Base-by-base conservation (phyloP, 2,888 invertebrate species). In the Drosophila buzzatii region DNA sequence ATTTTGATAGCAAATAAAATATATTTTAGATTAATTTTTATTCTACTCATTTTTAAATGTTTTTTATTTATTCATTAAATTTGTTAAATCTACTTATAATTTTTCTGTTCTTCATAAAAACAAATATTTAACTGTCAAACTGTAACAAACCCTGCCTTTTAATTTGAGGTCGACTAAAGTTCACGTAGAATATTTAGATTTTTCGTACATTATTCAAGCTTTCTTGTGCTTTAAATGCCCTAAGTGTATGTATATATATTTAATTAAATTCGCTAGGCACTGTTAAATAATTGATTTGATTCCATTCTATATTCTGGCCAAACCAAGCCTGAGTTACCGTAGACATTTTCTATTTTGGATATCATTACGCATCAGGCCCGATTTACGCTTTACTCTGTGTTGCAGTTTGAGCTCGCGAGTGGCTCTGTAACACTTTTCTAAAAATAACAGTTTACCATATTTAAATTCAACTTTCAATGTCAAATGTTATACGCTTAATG, bases 401-500 rank as follows among this genome's bases (percentile, higher is more conserved):
- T 68, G 41, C 58, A 58, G 20, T 39, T 18, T 39, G 37, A 3
- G 27, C 37, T 31, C 39, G 53, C 45, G 33, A 14, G 39, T 1
- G 14, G 42, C 41, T 6, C 52, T 42, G 37, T 18, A 31, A 33
- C 39, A 56, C 56, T 51, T 63, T 31, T 33, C 82, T 75, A 81
- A 84, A 77, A 77, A 86, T 83, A 83, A 39, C 31, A 31, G 53
- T 56, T 79, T 56, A 61, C 49, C 68, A 70, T 66, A 65, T 62
- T 81, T 57, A 75, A 77, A 79, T 80, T 58, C 62, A 56, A 37
- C 61, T 76, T 81, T 81, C 84, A 83, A 83, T 85, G 84, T 79
- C 87, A 87, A 81, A 70, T 44, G 68, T 65, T 84, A 72, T 82
- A 70, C 63, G 66, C 49, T 63, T 35, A 49, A 57, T 52, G 41